These are phyloP conservation scores for Todiramphus chloris DNA, from an alignment of 2,113 vertebrate species.

Conservation along the genomic window DNA sequence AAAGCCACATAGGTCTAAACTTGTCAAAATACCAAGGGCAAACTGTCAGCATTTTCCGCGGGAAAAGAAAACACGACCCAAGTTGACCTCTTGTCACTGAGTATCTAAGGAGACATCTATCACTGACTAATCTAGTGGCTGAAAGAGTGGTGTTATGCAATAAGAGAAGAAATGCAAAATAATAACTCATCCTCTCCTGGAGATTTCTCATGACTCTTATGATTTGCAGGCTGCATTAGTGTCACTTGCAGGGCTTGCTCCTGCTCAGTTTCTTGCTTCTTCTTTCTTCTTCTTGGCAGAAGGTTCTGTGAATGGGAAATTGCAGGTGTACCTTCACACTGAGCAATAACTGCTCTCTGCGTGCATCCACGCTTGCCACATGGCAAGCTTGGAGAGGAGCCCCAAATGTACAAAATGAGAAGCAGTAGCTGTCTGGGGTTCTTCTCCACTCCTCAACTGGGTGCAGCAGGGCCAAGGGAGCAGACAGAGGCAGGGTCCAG, in stretches of 20 bases:
- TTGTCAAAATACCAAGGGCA: not conserved
- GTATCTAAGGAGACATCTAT: not conserved
- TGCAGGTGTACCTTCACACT: not conserved
- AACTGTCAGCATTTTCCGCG: not conserved
- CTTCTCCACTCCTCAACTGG: not conserved
- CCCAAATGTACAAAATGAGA: not conserved
- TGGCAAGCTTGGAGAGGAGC: not conserved
- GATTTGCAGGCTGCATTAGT: not conserved
- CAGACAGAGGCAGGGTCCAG: rapidly evolving
- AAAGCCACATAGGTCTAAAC: rapidly evolving
- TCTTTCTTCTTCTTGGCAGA: not conserved
- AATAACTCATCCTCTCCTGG: not conserved
- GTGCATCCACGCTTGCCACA: rapidly evolving
- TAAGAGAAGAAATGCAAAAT: not conserved
- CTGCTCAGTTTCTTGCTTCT: not conserved
- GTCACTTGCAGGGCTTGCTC: not conserved
- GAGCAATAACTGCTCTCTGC: not conserved
- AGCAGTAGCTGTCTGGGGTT: not conserved
- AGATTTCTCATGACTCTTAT: not conserved
- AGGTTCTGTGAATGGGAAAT: not conserved
- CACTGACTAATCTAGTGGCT: not conserved
- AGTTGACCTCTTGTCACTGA: not conserved
- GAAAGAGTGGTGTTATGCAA: not conserved
- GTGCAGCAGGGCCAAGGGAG: not conserved
- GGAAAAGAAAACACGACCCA: not conserved